phyloP scores from a whole-genome alignment of 2,113 vertebrate genomes.

The Tor tambroides region DNA sequence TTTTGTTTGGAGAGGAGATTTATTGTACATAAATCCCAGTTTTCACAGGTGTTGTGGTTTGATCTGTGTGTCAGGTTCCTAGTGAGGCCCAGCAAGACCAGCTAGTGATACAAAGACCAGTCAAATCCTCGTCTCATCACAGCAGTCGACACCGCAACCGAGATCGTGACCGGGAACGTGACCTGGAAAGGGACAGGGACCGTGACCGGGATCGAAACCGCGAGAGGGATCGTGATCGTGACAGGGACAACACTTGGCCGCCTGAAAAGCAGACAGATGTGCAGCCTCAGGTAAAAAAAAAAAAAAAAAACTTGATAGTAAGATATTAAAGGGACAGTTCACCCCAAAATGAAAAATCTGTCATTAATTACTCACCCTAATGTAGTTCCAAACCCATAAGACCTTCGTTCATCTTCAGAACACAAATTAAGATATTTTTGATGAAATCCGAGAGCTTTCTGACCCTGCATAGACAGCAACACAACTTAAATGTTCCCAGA shows the following conservation, averaged over 20 bases:
- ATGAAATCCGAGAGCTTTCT: too few relatives aligned
- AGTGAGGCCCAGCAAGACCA: conserved; percentile 91
- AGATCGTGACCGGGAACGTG: conserved; percentile 71
- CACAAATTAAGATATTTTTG: too few relatives aligned
- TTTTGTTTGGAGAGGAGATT: background rate
- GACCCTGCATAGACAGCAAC: too few relatives aligned
- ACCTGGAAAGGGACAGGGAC: conserved; percentile 71
- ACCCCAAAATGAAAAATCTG: too few relatives aligned
- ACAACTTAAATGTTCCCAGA: too few relatives aligned
- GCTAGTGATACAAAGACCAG: conserved; percentile 89
- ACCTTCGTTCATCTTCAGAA: too few relatives aligned
- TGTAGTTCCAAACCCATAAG: too few relatives aligned
- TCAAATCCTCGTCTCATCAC: conserved; percentile 91
- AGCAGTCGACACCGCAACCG: conserved; percentile 85
- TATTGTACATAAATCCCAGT: background rate
- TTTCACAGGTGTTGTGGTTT: conserved; percentile 23
- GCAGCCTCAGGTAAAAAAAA: conserved; percentile 83
- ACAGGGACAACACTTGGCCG: conserved; percentile 84
- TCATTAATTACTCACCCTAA: too few relatives aligned
- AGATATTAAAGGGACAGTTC: too few relatives aligned
- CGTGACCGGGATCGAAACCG: conserved; percentile 72
- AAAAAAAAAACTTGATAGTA: too few relatives aligned
- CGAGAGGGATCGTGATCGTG: conserved; percentile 72
- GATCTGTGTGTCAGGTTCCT: conserved; percentile 77
- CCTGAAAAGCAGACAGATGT: conserved; percentile 90